Conservation (phyloP, 1,140 invertebrate species). For the Onthophagus taurus region DNA sequence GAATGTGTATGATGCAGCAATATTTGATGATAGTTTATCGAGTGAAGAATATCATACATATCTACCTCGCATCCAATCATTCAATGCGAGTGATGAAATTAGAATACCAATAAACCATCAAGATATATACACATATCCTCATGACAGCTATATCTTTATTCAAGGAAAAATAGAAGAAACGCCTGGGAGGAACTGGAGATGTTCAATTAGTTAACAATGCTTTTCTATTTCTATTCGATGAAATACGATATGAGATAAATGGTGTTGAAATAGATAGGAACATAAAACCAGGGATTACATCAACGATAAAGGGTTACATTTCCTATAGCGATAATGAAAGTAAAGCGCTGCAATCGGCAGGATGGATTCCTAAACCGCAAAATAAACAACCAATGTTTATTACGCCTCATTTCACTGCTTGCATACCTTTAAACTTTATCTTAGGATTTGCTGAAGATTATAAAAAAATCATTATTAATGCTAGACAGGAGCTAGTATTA, state of each 20-base stretch:
- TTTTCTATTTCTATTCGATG: slow-evolving; percentile 36
- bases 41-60: slow-evolving; percentile 16
- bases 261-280: slow-evolving; percentile 11
- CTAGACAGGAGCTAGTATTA: slow-evolving; percentile 10
- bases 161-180: slow-evolving; percentile 25
- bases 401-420: not conserved
- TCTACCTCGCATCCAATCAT: not conserved
- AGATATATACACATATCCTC: slow-evolving; percentile 20
- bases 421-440: slow-evolving; percentile 17
- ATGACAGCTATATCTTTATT: slow-evolving; percentile 16
- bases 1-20: not conserved
- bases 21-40: not conserved
- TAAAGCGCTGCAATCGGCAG: not conserved
- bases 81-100: slow-evolving; percentile 22
- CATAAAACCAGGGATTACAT: slow-evolving; percentile 1
- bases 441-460: slow-evolving; percentile 6
- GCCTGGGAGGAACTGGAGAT: slow-evolving; percentile 3
- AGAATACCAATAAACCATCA: slow-evolving; percentile 21
- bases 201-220: slow-evolving; percentile 33
- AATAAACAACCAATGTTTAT: not conserved
- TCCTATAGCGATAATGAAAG: slow-evolving; percentile 1
- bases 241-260: slow-evolving; percentile 40
- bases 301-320: slow-evolving; percentile 14
- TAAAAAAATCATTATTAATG: slow-evolving; percentile 15
- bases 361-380: not conserved